Evolutionary conservation across 2,888 invertebrate species (phyloP), one percentile per base, ranked within the genome.

Genomic region (Acronicta alni): DNA sequence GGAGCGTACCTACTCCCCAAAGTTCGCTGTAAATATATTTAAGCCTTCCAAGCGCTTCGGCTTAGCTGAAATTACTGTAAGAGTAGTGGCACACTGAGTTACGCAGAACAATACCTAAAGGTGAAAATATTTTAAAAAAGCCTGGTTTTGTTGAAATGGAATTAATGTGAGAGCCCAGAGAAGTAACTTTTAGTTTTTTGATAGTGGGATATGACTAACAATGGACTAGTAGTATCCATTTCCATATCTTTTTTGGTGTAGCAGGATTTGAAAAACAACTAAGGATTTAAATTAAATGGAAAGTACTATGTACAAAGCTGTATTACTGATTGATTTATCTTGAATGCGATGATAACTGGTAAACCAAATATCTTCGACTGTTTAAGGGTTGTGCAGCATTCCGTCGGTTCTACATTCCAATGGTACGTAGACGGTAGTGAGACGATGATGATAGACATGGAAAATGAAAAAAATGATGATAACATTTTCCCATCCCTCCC

Each of bases 11-110:
- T 48, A 20, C 56, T 54, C 48, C 67, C 63, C 35, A 57, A 72
- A 77, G 65, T 80, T 78, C 58, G 17, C 58, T 74, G 75, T 76
- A 77, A 82, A 81, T 81, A 80, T 82, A 77, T 78, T 79, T 73
- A 75, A 81, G 75, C 76, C 77, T 46, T 67, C 61, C 65, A 64
- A 68, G 69, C 67, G 70, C 56, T 62, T 26, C 49, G 73, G 82
- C 75, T 79, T 80, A 79, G 68, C 74, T 70, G 55, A 77, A 80
- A 80, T 80, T 79, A 78, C 63, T 68, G 48, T 23, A 23, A 4
- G 20, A 42, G 47, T 17, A 9, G 43, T 43, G 30, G 35, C 66
- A 74, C 78, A 74, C 53, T 18, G 60, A 43, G 77, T 26, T 43
- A 52, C 7, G 4, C 7, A 39, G 48, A 41, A 54, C 67, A 72